These are phyloP conservation scores for Ferrisia virgata DNA, from an alignment of 2,888 invertebrate species.

Conservation along the genomic window DNA sequence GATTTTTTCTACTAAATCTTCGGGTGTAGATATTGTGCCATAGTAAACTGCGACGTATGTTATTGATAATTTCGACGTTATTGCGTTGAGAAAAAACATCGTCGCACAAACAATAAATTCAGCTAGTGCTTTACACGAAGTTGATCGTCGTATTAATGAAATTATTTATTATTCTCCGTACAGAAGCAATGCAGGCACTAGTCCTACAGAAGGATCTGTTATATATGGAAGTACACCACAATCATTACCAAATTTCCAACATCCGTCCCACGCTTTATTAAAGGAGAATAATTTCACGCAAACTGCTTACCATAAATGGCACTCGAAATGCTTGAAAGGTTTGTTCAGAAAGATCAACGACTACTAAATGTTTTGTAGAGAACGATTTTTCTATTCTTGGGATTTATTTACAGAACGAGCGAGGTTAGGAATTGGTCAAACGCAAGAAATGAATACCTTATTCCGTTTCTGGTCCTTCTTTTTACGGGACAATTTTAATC, in stretches of 20 bases:
- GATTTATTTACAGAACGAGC: constrained; percentile 46
- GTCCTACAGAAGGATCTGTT: constrained; percentile 60
- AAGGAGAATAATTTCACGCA: constrained; percentile 97
- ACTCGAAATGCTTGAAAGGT: constrained; percentile 90
- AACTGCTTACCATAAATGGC: constrained; percentile 94
- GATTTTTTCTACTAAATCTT: background rate
- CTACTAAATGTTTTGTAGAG: background rate
- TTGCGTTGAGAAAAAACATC: background rate
- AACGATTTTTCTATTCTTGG: background rate
- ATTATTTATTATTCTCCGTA: background rate
- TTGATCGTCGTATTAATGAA: background rate
- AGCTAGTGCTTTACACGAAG: background rate
- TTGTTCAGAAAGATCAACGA: constrained; percentile 48
- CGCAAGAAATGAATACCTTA: constrained; percentile 98
- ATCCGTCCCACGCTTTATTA: constrained; percentile 91
- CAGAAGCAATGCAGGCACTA: constrained; percentile 71
- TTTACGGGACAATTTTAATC: constrained; percentile 94
- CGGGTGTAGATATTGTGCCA: constrained; percentile 44
- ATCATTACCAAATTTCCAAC: constrained; percentile 86
- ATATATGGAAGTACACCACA: constrained; percentile 75
- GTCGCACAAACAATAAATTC: background rate
- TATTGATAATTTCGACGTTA: background rate
- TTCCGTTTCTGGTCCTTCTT: constrained; percentile 99
- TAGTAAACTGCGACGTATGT: background rate
- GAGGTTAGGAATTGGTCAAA: constrained; percentile 76